These are phyloP conservation scores for Eulithis prunata DNA, from an alignment of 2,888 invertebrate genomes.

Conservation along the genomic window DNA sequence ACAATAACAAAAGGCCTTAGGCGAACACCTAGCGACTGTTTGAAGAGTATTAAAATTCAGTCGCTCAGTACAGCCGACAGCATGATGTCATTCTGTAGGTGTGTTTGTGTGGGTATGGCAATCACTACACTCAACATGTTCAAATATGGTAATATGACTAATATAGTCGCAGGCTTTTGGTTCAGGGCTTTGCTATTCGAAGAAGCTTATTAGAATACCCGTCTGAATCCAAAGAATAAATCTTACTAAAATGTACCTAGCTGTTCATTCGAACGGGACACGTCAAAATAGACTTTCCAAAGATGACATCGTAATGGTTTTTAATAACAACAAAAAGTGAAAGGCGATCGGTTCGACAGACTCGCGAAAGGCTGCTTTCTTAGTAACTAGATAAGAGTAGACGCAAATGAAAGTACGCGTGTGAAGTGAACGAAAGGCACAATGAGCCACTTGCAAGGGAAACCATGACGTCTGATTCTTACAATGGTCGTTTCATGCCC, in stretches of 20 bases:
- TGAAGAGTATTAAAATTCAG: conserved; percentile 71
- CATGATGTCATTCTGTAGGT: conserved; percentile 76
- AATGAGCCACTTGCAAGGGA: conserved; percentile 63
- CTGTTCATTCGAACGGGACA: conserved; percentile 26
- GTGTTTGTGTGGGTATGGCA: conserved; percentile 63
- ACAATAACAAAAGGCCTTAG: conserved; percentile 53
- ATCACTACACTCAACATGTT: conserved; percentile 54
- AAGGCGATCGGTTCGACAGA: conserved; percentile 62
- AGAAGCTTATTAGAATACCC: conserved; percentile 48
- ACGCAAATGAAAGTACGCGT: conserved; percentile 73
- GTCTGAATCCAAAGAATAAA: conserved; percentile 6
- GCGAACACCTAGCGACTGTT: conserved; percentile 56
- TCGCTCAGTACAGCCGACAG: conserved; percentile 51
- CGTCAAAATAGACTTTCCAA: conserved; percentile 61
- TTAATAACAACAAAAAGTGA: conserved; percentile 78
- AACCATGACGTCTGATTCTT: conserved; percentile 51
- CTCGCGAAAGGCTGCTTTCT: conserved; percentile 65
- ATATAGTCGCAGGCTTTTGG: conserved; percentile 64
- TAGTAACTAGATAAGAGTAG: conserved; percentile 75
- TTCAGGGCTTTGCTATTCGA: conserved; percentile 62
- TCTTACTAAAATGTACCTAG: not conserved
- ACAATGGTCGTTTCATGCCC: conserved; percentile 38
- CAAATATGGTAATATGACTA: conserved; percentile 78
- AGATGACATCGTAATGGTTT: conserved; percentile 69
- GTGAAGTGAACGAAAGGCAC: conserved; percentile 70